phyloP scores from a whole-genome alignment of 2,888 invertebrate species.

The Nomada fabriciana region DNA sequence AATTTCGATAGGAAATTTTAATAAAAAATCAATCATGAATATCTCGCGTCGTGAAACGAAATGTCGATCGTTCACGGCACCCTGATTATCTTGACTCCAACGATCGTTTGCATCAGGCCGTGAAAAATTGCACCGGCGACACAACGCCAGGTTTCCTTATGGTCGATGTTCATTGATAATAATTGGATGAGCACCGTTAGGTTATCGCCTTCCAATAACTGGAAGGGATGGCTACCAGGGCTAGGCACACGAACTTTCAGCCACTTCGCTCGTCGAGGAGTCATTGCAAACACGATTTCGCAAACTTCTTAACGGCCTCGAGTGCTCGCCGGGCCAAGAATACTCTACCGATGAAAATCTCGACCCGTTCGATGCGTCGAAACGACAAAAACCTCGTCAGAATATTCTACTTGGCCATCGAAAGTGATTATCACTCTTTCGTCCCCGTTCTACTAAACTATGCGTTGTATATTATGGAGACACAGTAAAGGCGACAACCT shows the following conservation, averaged over 20 bases:
- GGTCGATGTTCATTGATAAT: constrained; percentile 56
- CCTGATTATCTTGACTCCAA: constrained; percentile 56
- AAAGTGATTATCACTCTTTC: too few species aligned
- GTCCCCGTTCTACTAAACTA: too few species aligned
- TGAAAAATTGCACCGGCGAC: constrained; percentile 50
- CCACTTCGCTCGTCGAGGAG: constrained; percentile 37
- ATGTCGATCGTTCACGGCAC: constrained; percentile 31
- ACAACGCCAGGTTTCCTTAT: constrained; percentile 10
- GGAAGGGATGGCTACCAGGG: constrained; percentile 24
- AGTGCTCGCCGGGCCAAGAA: constrained; percentile 43
- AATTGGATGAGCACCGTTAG: constrained; percentile 63
- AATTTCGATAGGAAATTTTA: too few species aligned
- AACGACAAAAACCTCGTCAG: not conserved
- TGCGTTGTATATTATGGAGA: too few species aligned
- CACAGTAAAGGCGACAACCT: constrained; percentile 17
- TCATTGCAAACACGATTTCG: constrained; percentile 65
- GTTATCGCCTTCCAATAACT: constrained; percentile 61
- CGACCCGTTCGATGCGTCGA: not conserved
- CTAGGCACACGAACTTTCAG: constrained; percentile 11
- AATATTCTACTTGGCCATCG: too few species aligned
- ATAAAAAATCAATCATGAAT: not conserved
- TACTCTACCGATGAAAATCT: constrained; percentile 45
- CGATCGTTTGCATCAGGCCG: constrained; percentile 40
- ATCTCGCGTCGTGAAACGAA: constrained; percentile 22
- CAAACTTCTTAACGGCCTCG: constrained; percentile 50